These are phyloP conservation scores for Trichechus manatus DNA, from an alignment of 2,113 vertebrate genomes.

Conservation along the genomic window DNA sequence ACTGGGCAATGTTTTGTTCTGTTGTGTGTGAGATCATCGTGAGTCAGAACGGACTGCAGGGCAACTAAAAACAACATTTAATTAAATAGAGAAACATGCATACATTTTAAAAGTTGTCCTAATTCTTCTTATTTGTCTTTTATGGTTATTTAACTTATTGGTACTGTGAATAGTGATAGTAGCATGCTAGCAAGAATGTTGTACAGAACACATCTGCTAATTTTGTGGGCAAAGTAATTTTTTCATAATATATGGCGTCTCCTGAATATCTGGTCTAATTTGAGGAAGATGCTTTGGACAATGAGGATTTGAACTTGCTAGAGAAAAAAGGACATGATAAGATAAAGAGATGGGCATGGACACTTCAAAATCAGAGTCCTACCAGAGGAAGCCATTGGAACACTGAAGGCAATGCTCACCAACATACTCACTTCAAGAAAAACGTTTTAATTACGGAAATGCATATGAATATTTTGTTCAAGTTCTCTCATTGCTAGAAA, in stretches of 20 bases:
- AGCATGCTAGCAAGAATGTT: fast-evolving
- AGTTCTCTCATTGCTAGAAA: neutral
- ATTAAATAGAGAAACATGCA: neutral
- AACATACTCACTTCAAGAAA: neutral
- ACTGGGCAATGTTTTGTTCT: too few species aligned
- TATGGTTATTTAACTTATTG: too few species aligned
- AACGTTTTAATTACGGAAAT: neutral
- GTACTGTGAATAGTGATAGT: neutral
- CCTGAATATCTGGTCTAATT: neutral
- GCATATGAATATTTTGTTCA: neutral
- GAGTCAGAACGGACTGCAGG: too few species aligned
- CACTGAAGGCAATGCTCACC: neutral
- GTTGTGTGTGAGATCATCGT: too few species aligned
- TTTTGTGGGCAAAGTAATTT: neutral
- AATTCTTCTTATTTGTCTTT: too few species aligned
- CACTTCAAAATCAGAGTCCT: fast-evolving
- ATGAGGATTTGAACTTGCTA: neutral
- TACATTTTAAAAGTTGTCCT: neutral
- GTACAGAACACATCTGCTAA: fast-evolving
- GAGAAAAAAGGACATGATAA: neutral
- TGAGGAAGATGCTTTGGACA: neutral
- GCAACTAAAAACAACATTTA: too few species aligned
- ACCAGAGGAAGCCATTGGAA: neutral
- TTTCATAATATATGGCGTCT: fast-evolving
- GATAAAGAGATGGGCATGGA: too few species aligned